Evolutionary conservation across 2,797 vertebrate genomes (phyloP).

Genomic region (Acrossocheilus wenchowensis): DNA sequence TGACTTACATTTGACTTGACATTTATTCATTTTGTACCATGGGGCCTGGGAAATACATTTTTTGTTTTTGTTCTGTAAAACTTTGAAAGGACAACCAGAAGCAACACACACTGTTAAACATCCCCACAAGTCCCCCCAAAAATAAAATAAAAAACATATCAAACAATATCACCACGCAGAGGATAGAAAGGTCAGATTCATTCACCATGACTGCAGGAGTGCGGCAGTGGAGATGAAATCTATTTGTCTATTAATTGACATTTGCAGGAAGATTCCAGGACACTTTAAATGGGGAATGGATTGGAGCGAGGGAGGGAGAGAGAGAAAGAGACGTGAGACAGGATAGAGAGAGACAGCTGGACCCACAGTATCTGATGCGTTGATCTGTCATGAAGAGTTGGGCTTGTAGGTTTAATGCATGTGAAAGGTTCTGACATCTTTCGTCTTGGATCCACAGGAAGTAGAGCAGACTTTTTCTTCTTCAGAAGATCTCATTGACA

Average conservation of each 20-base stretch:
- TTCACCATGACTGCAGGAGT: slow-evolving; percentile 10
- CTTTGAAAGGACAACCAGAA: slow-evolving; percentile 8
- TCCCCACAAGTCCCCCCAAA: background rate
- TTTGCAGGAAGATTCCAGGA: slow-evolving; percentile 41
- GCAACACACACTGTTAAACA: slow-evolving; percentile 2
- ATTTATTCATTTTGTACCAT: background rate
- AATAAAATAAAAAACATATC: background rate
- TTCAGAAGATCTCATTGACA: slow-evolving; percentile 10
- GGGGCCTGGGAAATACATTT: background rate
- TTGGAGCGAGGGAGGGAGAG: background rate
- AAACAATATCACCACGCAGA: slow-evolving; percentile 1
- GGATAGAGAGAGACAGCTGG: background rate
- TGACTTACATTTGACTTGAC: background rate
- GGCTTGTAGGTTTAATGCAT: slow-evolving; percentile 12
- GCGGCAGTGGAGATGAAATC: slow-evolving; percentile 15
- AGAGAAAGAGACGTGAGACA: background rate
- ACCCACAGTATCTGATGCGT: background rate
- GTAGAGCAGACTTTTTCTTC: slow-evolving; percentile 16
- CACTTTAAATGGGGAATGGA: slow-evolving; percentile 14
- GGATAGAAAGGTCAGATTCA: slow-evolving; percentile 32
- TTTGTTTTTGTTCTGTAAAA: background rate
- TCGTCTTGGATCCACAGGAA: slow-evolving; percentile 16
- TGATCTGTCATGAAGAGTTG: slow-evolving; percentile 29
- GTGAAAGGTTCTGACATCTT: slow-evolving; percentile 31
- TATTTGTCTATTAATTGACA: slow-evolving; percentile 42